Evolutionary conservation across 2,797 vertebrate genomes (phyloP).

Genomic region (Chaetophractus vellerosus): DNA sequence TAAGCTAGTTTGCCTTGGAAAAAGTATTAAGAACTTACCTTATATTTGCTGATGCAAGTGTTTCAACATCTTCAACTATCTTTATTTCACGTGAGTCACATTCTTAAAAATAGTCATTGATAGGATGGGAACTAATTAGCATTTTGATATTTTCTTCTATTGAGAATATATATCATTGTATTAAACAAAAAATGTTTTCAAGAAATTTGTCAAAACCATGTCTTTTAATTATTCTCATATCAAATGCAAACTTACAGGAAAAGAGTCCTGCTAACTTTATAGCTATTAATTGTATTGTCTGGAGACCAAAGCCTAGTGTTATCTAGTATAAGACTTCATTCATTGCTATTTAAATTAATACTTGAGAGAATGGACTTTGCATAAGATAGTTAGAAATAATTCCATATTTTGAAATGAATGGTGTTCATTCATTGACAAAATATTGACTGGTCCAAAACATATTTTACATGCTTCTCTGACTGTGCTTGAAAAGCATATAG

Average conservation of each 20-base stretch:
- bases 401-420: not conserved
- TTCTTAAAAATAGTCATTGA: not conserved
- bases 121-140: not conserved
- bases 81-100: not conserved
- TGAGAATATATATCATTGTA: not conserved
- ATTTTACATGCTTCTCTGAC: not conserved
- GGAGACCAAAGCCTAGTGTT: not conserved
- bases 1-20: not conserved
- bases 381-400: not conserved
- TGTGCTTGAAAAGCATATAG: not conserved
- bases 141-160: not conserved
- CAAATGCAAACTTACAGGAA: not conserved
- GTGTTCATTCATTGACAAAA: not conserved
- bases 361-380: not conserved
- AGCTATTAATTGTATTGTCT: not conserved
- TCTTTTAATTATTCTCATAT: not conserved
- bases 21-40: not conserved
- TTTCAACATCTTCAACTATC: not conserved
- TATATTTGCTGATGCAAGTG: not conserved
- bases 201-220: not conserved
- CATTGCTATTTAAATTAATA: not conserved
- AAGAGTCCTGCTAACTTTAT: fast-evolving
- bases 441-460: not conserved
- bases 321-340: not conserved
- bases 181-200: not conserved